phyloP scores from a whole-genome alignment of 2,797 vertebrate species.

The Acanthurus tractus region DNA sequence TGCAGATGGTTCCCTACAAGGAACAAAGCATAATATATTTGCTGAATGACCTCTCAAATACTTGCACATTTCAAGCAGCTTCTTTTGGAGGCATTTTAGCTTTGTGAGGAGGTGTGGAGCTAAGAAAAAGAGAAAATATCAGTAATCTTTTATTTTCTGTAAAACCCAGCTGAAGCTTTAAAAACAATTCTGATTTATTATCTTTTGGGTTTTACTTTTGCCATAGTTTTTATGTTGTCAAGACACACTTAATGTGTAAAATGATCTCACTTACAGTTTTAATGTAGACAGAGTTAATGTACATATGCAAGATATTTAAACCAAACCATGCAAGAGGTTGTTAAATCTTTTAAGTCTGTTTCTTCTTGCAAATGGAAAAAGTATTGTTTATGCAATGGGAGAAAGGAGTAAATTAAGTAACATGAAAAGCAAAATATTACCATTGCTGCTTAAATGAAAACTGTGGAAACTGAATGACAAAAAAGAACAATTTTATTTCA shows the following conservation, averaged over 20 bases:
- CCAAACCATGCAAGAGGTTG: not conserved
- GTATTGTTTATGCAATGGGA: not conserved
- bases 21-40: not conserved
- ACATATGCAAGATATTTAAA: not conserved
- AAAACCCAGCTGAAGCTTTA: not conserved
- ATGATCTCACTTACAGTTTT: not conserved
- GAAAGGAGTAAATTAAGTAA: not conserved
- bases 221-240: not conserved
- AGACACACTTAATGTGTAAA: conserved; percentile 15
- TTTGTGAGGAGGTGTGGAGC: not conserved
- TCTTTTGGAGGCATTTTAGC: conserved; percentile 43
- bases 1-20: conserved; percentile 18
- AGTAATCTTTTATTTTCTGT: not conserved
- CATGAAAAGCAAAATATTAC: not conserved
- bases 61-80: conserved; percentile 22
- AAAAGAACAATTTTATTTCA: too few relatives aligned
- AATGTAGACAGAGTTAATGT: not conserved
- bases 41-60: conserved; percentile 14
- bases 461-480: not conserved
- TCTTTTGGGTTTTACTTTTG: not conserved
- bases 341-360: not conserved
- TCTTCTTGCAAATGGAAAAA: not conserved
- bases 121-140: not conserved
- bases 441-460: not conserved
- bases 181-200: not conserved